Conservation (phyloP, 2,113 vertebrate genomes). For the Pomatostomus ruficeps region DNA sequence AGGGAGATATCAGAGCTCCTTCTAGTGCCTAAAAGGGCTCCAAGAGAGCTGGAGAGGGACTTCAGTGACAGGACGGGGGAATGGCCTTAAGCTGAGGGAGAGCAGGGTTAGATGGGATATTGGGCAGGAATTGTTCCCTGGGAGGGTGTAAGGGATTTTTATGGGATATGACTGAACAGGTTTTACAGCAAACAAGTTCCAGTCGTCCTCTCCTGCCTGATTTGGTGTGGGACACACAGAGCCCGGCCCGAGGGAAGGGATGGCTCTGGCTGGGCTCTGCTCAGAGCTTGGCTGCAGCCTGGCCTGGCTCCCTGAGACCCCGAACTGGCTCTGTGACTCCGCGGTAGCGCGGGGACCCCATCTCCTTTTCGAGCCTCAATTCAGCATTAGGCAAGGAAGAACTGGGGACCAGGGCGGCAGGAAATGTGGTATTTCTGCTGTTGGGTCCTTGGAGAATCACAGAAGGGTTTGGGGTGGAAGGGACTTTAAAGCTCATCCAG, state of each 20-base stretch:
- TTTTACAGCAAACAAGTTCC: neutral
- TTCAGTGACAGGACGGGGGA: neutral
- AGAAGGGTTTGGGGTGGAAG: neutral
- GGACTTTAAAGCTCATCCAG: neutral
- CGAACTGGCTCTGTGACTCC: rapidly evolving
- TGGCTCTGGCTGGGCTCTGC: neutral
- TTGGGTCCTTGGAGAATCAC: neutral
- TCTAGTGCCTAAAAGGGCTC: neutral
- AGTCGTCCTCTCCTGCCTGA: conserved; percentile 30
- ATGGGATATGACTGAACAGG: neutral
- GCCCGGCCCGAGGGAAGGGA: neutral
- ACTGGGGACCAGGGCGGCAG: neutral
- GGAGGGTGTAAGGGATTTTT: neutral
- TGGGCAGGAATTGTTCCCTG: neutral
- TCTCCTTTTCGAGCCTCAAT: neutral
- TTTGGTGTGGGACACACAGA: neutral
- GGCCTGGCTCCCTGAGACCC: neutral
- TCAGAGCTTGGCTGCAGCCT: neutral
- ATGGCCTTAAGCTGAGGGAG: neutral
- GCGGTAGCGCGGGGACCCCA: rapidly evolving
- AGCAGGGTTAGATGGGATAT: no score
- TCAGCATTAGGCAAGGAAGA: neutral
- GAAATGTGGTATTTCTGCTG: neutral
- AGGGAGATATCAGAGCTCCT: neutral
- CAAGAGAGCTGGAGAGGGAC: neutral